Conservation (phyloP, 2,113 vertebrate genomes). For the Nesoenas mayeri region DNA sequence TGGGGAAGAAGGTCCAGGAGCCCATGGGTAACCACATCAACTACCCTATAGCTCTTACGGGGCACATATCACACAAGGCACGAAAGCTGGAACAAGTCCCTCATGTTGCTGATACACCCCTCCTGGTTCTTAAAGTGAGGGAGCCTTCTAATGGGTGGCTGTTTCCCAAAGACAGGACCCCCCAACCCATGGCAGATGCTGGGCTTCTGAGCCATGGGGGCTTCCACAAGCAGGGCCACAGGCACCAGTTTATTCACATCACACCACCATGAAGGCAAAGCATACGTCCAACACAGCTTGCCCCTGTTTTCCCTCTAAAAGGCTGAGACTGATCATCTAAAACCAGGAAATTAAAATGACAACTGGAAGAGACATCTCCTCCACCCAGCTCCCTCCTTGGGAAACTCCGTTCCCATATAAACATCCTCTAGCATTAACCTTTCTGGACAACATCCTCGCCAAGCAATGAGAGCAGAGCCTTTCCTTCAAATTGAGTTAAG, state of each 20-base stretch:
- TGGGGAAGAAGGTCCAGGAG: neutral
- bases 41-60: neutral
- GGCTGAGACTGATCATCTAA: neutral
- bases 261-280: neutral
- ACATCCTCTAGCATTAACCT: neutral
- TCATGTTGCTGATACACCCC: fast-evolving
- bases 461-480: neutral
- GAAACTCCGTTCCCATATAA: neutral
- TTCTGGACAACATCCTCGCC: neutral
- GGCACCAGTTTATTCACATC: neutral
- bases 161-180: neutral
- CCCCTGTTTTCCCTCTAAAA: neutral
- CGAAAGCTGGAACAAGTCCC: neutral
- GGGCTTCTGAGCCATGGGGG: neutral
- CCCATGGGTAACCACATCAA: neutral
- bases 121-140: neutral
- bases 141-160: neutral
- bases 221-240: fast-evolving
- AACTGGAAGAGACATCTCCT: neutral
- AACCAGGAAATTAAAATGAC: neutral
- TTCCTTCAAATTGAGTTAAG: slow-evolving; percentile 5
- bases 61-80: fast-evolving
- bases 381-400: neutral
- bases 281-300: neutral
- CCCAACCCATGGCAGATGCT: neutral